Evolutionary conservation across 2,888 invertebrate genomes (phyloP), one percentile per base, ranked within the genome.

Genomic region (Oithona nana): DNA sequence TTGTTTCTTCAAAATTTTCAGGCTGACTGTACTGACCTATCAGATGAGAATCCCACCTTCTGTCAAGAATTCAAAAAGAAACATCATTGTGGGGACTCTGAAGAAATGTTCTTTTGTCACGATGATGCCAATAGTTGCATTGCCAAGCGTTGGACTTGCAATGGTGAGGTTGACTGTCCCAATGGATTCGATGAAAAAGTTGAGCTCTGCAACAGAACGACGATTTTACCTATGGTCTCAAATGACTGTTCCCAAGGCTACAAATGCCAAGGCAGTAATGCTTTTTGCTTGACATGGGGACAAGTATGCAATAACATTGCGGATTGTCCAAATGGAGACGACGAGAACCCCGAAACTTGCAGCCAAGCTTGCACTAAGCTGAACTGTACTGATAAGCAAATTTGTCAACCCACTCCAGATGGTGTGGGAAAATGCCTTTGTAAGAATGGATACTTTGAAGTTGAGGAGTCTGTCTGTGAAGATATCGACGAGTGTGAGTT

Each of bases 111-210:
- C 28, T 11, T 31, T 6, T 57, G 57, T 26, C n/a, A 57, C 16
- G 28, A 49, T 26, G 11, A 20, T 1, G 28, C 52, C n/a, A 39
- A 16, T 1, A 24, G 28, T n/a, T 66, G 66, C 50, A 57, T 66
- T 8, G 51, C 52, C 6, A 20, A 31, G 3, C 50, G 61, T 20
- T 26, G 62, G 48, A 64, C 66, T 48, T 69, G 69, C 64, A 68
- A 69, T 64, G 67, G 66, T 20, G 62, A 66, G 26, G 63, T 66
- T 28, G 67, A 69, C 63, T 69, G 69, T 55, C 57, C 56, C 8
- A 68, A 69, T 63, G 65, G 65, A 26, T 66, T 66, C 20, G 69
- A 69, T 63, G 69, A 69, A 64, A 66, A 63, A 20, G 64, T 57
- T 13, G 20, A 6, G 16, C 6, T 22, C 8, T 20, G 24, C 51